These are phyloP conservation scores for Gryllus bimaculatus DNA, from an alignment of 1,140 invertebrate genomes.

Conservation along the genomic window DNA sequence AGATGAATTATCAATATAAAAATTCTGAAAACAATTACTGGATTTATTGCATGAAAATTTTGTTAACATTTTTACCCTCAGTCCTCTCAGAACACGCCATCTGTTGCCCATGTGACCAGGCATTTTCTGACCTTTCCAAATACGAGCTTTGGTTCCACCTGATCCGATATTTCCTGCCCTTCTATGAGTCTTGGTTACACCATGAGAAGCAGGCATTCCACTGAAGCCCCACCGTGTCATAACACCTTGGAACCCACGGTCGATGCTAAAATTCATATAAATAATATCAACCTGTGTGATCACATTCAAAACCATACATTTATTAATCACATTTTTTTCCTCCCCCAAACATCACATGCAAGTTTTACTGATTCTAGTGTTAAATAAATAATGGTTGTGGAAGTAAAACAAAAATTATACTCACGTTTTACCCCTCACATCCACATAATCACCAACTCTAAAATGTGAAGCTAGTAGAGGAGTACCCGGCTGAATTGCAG, in stretches of 20 bases:
- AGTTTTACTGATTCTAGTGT: not conserved
- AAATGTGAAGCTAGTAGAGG: constrained; percentile 84
- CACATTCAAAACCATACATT: not conserved
- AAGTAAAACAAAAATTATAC: constrained; percentile 29
- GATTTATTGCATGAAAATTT: not conserved
- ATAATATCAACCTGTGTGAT: not conserved
- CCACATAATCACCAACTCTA: constrained; percentile 80
- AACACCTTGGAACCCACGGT: constrained; percentile 96
- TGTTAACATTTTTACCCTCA: constrained; percentile 44
- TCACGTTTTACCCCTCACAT: constrained; percentile 88
- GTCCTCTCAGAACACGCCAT: constrained; percentile 58
- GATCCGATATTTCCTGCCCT: constrained; percentile 82
- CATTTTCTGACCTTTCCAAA: constrained; percentile 94
- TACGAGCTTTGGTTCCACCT: constrained; percentile 69
- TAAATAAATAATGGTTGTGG: constrained; percentile 7
- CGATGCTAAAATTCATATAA: constrained; percentile 49
- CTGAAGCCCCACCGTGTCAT: constrained; percentile 93
- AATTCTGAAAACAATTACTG: not conserved
- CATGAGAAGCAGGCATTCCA: constrained; percentile 85
- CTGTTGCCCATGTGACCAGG: constrained; percentile 93
- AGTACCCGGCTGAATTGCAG: constrained; percentile 80
- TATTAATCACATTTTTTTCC: not conserved
- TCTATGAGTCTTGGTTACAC: constrained; percentile 90
- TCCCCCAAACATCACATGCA: too few species aligned
- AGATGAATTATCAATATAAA: not conserved